Conservation (phyloP, 2,888 invertebrate genomes). For the Troides helena region DNA sequence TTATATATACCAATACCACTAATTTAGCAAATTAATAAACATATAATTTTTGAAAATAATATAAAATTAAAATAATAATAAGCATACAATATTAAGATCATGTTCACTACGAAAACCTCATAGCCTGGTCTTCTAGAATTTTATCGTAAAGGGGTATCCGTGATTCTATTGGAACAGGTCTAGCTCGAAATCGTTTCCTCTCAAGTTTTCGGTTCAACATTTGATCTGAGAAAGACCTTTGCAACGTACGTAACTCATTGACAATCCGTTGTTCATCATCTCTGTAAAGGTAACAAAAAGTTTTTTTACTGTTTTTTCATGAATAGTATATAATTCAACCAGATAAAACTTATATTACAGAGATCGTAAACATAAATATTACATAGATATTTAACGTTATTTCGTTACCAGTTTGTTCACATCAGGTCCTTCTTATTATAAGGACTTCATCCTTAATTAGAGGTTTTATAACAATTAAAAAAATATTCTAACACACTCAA, state of each 20-base stretch:
- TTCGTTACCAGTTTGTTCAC: too few species aligned
- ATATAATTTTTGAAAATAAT: not conserved
- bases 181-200: slow-evolving; percentile 79
- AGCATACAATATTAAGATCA: slow-evolving; percentile 50
- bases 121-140: slow-evolving; percentile 85
- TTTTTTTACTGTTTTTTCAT: not conserved
- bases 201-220: slow-evolving; percentile 73
- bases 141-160: slow-evolving; percentile 86
- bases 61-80: slow-evolving; percentile 42
- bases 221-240: slow-evolving; percentile 71
- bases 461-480: too few species aligned
- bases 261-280: slow-evolving; percentile 83
- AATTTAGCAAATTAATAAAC: slow-evolving; percentile 14
- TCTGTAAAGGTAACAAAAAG: slow-evolving; percentile 58
- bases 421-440: too few species aligned
- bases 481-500: too few species aligned
- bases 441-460: too few species aligned
- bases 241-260: slow-evolving; percentile 69
- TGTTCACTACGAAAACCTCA: slow-evolving; percentile 73
- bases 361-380: too few species aligned
- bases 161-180: slow-evolving; percentile 85
- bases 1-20: not conserved
- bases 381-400: too few species aligned
- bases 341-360: too few species aligned
- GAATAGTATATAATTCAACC: too few species aligned